These are phyloP conservation scores for Mesorhabditis belari DNA, from an alignment of 2,888 invertebrate genomes.

Conservation along the genomic window DNA sequence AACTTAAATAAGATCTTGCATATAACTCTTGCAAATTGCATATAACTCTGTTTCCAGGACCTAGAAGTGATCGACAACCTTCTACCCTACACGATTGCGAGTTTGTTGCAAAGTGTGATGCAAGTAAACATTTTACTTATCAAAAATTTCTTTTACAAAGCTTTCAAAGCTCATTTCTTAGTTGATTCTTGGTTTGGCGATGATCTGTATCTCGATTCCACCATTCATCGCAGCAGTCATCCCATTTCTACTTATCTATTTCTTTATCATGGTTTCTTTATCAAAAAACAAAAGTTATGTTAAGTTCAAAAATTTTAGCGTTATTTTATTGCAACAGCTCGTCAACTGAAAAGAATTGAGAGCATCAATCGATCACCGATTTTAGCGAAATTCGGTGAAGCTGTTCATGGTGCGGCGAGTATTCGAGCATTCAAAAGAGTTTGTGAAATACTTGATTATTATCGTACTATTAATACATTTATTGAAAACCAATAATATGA, in stretches of 20 bases:
- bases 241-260: slow-evolving; percentile 31
- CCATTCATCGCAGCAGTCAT: slow-evolving; percentile 29
- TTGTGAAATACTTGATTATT: not conserved
- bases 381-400: slow-evolving; percentile 92
- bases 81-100: slow-evolving; percentile 27
- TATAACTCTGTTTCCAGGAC: slow-evolving; percentile 18
- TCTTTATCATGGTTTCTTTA: slow-evolving; percentile 29
- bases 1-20: not conserved
- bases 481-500: no score
- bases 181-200: slow-evolving; percentile 17
- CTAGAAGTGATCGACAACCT: slow-evolving; percentile 41
- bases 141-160: not conserved
- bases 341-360: slow-evolving; percentile 85
- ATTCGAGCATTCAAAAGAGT: slow-evolving; percentile 49
- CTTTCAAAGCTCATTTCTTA: not conserved
- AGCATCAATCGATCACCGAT: slow-evolving; percentile 89
- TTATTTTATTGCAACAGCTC: slow-evolving; percentile 84
- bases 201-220: slow-evolving; percentile 25
- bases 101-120: slow-evolving; percentile 17
- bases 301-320: slow-evolving; percentile 59
- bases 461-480: not conserved
- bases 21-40: not conserved
- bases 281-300: no score
- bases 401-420: slow-evolving; percentile 63
- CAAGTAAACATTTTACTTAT: slow-evolving; percentile 6